Percentiles rank a stretch among this genome's conserved stretches.
These are phyloP conservation scores for Tichodroma muraria DNA, from an alignment of 2,113 vertebrate species.

Conservation along the genomic window DNA sequence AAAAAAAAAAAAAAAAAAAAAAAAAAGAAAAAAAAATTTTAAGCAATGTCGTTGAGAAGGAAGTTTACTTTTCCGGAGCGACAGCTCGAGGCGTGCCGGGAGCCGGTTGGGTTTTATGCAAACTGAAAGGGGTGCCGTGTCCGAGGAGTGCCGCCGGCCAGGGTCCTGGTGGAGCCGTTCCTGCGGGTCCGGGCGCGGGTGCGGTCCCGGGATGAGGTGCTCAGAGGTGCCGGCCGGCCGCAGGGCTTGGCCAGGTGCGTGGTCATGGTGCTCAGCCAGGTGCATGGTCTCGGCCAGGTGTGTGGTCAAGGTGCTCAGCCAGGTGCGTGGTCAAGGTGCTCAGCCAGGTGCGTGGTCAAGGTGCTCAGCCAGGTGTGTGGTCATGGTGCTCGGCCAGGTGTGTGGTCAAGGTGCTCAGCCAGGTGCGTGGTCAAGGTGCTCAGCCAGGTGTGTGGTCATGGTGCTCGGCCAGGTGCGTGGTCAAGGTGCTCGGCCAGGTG, in stretches of 20 bases:
- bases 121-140: neutral
- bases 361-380: too few relatives aligned
- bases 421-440: neutral
- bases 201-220: neutral
- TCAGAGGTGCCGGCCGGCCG: too few relatives aligned
- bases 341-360: too few relatives aligned
- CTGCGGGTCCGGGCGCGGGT: rapidly evolving
- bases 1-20: neutral
- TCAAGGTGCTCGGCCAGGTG: neutral
- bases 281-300: too few relatives aligned
- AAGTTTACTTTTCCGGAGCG: constrained; percentile 23
- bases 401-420: too few relatives aligned
- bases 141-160: neutral
- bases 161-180: neutral
- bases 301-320: neutral
- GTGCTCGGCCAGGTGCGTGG: neutral
- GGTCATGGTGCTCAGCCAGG: neutral
- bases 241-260: neutral
- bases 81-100: neutral
- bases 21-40: too few relatives aligned
- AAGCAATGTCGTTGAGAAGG: constrained; percentile 28
- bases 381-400: too few relatives aligned
- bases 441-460: neutral
- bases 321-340: too few relatives aligned
- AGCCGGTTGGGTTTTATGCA: constrained; percentile 30